phyloP scores from a whole-genome alignment of 2,113 vertebrate genomes.

The Zapus hudsonius region DNA sequence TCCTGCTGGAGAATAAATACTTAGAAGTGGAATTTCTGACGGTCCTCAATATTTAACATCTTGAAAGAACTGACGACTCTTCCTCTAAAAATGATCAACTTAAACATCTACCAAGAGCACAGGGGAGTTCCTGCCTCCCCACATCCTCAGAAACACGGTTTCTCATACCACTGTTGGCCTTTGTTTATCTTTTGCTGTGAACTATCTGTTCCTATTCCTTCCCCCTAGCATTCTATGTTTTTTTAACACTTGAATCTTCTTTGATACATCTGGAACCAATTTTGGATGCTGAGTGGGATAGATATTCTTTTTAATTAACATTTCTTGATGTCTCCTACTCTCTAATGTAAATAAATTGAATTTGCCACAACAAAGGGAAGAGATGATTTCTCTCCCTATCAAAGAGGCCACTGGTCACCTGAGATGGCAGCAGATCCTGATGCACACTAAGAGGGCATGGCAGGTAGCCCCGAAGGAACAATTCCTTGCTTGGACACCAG shows the following conservation, averaged over 20 bases:
- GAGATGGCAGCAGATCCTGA: background rate
- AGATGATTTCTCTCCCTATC: background rate
- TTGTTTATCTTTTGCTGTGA: conserved; percentile 16
- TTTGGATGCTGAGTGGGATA: background rate
- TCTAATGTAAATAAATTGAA: background rate
- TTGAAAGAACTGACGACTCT: background rate
- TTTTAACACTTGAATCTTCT: conserved; percentile 22
- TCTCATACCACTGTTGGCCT: background rate
- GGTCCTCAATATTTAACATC: background rate
- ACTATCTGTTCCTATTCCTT: background rate
- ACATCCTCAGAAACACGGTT: background rate
- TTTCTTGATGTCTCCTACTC: background rate
- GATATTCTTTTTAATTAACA: background rate
- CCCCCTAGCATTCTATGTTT: background rate
- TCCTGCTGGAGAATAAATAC: background rate
- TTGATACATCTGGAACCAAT: conserved; percentile 47
- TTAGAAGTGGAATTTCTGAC: background rate
- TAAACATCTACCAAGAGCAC: background rate
- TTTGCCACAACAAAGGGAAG: background rate
- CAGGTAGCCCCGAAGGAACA: background rate
- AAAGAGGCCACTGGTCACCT: background rate
- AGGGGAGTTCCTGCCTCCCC: background rate
- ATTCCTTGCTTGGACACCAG: background rate
- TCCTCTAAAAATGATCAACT: background rate
- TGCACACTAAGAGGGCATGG: background rate